Evolutionary conservation across 2,797 vertebrate genomes (phyloP).

Genomic region (Sitta carolinensis): DNA sequence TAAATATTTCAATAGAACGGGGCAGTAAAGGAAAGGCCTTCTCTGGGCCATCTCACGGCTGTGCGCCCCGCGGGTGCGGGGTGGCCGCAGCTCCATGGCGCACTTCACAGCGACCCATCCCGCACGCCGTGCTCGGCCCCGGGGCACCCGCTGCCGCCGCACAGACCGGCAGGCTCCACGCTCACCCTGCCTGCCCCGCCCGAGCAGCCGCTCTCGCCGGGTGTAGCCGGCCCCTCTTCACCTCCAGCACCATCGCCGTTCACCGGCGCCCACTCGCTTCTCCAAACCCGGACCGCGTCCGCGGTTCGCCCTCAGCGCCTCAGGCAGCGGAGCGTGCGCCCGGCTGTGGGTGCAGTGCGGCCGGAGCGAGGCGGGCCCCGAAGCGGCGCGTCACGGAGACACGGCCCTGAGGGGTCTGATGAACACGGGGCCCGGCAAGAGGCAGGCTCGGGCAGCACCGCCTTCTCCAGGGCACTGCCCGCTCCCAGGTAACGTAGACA

Average conservation of each 20-base stretch:
- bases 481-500: rapidly evolving
- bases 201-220: rapidly evolving
- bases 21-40: background rate
- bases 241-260: rapidly evolving
- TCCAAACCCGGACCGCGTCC: rapidly evolving
- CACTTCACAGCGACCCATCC: rapidly evolving
- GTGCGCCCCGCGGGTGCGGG: rapidly evolving
- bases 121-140: rapidly evolving
- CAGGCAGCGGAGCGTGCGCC: rapidly evolving
- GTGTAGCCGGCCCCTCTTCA: rapidly evolving
- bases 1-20: background rate
- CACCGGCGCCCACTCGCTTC: rapidly evolving
- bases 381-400: rapidly evolving
- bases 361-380: no score
- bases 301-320: background rate
- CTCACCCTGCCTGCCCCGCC: background rate
- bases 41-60: background rate
- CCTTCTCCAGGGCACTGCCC: background rate
- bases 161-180: rapidly evolving
- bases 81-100: no score
- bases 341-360: no score
- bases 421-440: rapidly evolving
- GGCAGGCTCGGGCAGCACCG: background rate
- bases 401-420: rapidly evolving
- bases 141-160: rapidly evolving